A percentile compares a stretch with the other conserved stretches of the same genome.
Evolutionary conservation across 2,888 invertebrate genomes (phyloP).

Genomic region (Campoplex nolae): DNA sequence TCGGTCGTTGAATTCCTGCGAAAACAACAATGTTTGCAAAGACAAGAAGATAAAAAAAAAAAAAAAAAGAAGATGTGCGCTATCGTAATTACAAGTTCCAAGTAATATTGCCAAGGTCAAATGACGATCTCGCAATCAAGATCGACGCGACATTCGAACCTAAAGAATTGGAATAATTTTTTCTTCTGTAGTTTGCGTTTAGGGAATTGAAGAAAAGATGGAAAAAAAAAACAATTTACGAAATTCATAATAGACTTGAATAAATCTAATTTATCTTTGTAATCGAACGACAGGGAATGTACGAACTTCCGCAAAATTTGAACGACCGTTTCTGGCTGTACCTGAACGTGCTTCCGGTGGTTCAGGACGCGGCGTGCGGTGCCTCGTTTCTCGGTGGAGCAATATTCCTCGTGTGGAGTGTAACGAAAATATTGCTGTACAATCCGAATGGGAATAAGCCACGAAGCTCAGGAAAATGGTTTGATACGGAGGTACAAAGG

Average conservation of each 20-base stretch:
- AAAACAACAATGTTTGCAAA: neutral
- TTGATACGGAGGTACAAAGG: slow-evolving; percentile 77
- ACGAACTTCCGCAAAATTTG: slow-evolving; percentile 88
- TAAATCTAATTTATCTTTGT: neutral
- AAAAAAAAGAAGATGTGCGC: slow-evolving; percentile 17
- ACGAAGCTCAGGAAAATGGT: slow-evolving; percentile 73
- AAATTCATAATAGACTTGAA: neutral
- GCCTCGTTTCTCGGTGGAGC: slow-evolving; percentile 85
- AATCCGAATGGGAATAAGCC: slow-evolving; percentile 70
- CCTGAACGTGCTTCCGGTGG: slow-evolving; percentile 89
- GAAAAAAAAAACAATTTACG: neutral
- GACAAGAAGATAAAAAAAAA: slow-evolving; percentile 14
- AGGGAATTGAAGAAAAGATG: neutral
- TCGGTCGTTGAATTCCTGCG: neutral
- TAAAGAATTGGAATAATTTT: slow-evolving; percentile 24
- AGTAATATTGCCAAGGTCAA: slow-evolving; percentile 39
- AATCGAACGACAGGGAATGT: slow-evolving; percentile 87
- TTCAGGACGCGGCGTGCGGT: slow-evolving; percentile 87
- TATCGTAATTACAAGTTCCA: slow-evolving; percentile 26
- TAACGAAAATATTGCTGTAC: slow-evolving; percentile 81
- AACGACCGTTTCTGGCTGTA: slow-evolving; percentile 90
- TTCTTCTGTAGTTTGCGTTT: neutral
- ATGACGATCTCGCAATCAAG: slow-evolving; percentile 30
- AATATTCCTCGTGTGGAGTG: slow-evolving; percentile 85
- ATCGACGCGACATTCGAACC: neutral